Evolutionary conservation across 2,888 invertebrate species (phyloP).

Genomic region (Nasonovia ribisnigri): DNA sequence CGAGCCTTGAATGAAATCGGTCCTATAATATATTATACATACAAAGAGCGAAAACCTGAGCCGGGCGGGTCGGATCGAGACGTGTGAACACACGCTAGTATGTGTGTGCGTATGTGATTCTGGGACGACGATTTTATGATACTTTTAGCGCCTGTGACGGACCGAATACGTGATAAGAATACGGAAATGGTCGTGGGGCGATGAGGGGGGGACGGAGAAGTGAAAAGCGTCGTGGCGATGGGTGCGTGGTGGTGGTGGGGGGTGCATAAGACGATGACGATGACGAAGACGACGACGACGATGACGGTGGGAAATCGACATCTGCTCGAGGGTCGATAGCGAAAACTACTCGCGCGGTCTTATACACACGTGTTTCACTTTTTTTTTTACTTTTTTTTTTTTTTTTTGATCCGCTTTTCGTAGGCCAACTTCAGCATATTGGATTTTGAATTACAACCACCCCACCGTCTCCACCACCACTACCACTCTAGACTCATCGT

Average conservation of each 20-base stretch:
- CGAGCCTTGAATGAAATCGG: slow-evolving; percentile 34
- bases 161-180: slow-evolving; percentile 60
- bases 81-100: background rate
- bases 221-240: background rate
- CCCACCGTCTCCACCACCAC: background rate
- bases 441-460: slow-evolving; percentile 37
- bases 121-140: slow-evolving; percentile 32
- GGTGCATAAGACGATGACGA: background rate
- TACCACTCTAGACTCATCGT: background rate
- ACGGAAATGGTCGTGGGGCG: background rate
- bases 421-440: slow-evolving; percentile 8
- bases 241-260: background rate
- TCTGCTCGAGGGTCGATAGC: slow-evolving; percentile 33
- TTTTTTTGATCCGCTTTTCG: slow-evolving; percentile 49
- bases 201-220: background rate
- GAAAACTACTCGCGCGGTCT: slow-evolving; percentile 34
- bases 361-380: background rate
- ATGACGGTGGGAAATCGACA: slow-evolving; percentile 59
- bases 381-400: background rate
- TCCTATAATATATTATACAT: slow-evolving; percentile 43
- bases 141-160: slow-evolving; percentile 62
- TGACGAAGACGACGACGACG: background rate
- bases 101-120: background rate
- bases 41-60: slow-evolving; percentile 16
- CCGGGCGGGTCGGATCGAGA: background rate